Evolutionary conservation across 2,797 vertebrate species (phyloP), one percentile per base, ranked within the genome.

Genomic region (Enteromius afrohamiltoni): DNA sequence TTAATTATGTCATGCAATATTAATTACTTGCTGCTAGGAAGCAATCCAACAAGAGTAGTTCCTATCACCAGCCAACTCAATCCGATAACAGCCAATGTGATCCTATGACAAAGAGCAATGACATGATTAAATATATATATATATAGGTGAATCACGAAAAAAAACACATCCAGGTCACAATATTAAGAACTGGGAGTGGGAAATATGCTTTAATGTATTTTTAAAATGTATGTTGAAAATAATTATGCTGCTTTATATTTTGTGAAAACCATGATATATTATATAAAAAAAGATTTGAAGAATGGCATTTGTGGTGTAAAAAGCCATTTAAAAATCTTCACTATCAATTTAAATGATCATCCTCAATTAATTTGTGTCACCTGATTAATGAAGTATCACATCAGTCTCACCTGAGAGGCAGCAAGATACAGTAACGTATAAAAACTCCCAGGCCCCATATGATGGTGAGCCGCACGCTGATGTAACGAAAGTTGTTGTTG

Each of bases 401-500:
- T 19, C 16, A 34, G 4, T 26, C 94, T 89, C 86, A 99, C 98
- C 97, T 96, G 26, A 99, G 92, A 2, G 98, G 98, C 7, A 97
- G 92, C 0, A 99, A 95, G 55, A 98, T 11, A 84, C 96, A 94
- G 89, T 99, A 99, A 3, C 97, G 95, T 3, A 98, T 88, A 8
- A 96, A 75, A 31, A 99, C 96, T 0, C 98, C 97, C 26, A 98
- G 64, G 26, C 94, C 97, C 97, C 97, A 99, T 87, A 98, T 92
- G 42, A 96, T 0, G 14, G 97, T 97, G 90, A 99, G 94, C n/a
- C 95, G 93, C 21, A 95, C 92, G 85, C 97, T 99, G 93, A 99
- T 95, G 88, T 98, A 97, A 60, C 93, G 94, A 91, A 99, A 99
- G 91, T 98, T 96, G 87, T 95, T 91, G 74, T 99, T 99, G 89